Base-by-base conservation (phyloP, 1,140 invertebrate species). In the Leptopilina boulardi region DNA sequence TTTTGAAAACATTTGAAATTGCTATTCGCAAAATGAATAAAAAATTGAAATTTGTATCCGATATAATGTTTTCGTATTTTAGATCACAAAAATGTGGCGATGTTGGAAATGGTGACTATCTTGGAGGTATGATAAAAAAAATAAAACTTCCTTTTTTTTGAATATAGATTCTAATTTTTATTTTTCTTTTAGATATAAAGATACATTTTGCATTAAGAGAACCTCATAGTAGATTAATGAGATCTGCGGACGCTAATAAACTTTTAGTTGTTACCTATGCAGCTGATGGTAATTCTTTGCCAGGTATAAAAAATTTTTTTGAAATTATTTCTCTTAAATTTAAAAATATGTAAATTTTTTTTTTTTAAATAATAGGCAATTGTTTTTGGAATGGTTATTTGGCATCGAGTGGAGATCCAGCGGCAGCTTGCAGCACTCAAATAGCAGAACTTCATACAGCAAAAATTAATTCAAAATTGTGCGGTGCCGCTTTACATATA, bases 211-310 rank as follows among this genome's bases (percentile, higher is more conserved):
- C 90, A 10, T 23, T 87, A 30, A 80, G 89, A 47, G 85, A 89
- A 71, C 87, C 88, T 0, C 89, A 90, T 72, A 87, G 86, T 74
- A 88, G 82, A 70, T 71, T 91, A 30, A 77, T 84, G 21, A 80
- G 87, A 71, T 72, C 84, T 6, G 77, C 79, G 0, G 88, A 93
- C 66, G 86, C 82, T 30, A 92, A 91, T 26, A 94, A 93, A 83
- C 83, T 94, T 2, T 83, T 94, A 70, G 91, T 95, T 10, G 92
- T 94, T 4, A 94, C 92, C 0, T 95, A 95, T 80, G 93, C 94
- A 0, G 94, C 94, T 92, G 94, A 95, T 84, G 92, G 93, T 9
- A 95, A 95, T 82, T 91, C 94, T 1, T 90, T 94, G 73, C 94
- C 94, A 2, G 94, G 94, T 81, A 93, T 93, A 23, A 15, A 11